These are phyloP conservation scores for Pocota personata DNA, from an alignment of 2,888 invertebrate genomes.

Conservation along the genomic window DNA sequence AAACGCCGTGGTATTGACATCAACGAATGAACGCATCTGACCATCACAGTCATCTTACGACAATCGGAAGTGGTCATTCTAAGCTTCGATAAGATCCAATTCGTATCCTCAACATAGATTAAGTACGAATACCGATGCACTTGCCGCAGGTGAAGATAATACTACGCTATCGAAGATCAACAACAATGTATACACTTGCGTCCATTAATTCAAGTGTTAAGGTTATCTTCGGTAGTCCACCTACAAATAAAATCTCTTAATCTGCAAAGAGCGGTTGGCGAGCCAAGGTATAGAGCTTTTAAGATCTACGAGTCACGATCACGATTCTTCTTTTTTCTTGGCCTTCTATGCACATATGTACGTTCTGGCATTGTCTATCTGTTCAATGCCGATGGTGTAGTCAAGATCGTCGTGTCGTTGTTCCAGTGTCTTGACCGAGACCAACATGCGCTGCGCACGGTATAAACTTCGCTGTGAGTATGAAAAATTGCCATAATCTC, in stretches of 20 bases:
- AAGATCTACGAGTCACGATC: conserved; percentile 63
- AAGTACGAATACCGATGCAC: conserved; percentile 38
- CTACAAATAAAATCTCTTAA: conserved; percentile 63
- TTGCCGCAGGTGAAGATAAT: conserved; percentile 12
- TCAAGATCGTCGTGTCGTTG: conserved; percentile 8
- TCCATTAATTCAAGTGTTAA: conserved; percentile 64
- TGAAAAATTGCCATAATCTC: conserved; percentile 69
- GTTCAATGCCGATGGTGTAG: background rate
- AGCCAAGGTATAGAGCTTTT: conserved; percentile 3
- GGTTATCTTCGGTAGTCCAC: conserved; percentile 66
- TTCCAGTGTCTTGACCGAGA: conserved; percentile 58
- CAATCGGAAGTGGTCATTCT: conserved; percentile 41
- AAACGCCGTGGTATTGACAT: conserved; percentile 20
- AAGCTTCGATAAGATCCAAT: conserved; percentile 16
- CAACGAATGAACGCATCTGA: conserved; percentile 42
- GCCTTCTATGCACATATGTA: background rate
- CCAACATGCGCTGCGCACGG: conserved; percentile 1
- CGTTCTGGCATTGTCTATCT: conserved; percentile 25
- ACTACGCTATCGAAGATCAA: conserved; percentile 13
- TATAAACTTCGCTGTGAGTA: conserved; percentile 54
- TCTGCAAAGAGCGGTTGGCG: background rate
- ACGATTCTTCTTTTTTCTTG: conserved; percentile 32
- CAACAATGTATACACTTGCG: conserved; percentile 58
- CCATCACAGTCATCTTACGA: background rate
- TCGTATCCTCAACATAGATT: conserved; percentile 27